Conservation (phyloP, 2,888 invertebrate genomes). For the Lamellibrachia satsuma region DNA sequence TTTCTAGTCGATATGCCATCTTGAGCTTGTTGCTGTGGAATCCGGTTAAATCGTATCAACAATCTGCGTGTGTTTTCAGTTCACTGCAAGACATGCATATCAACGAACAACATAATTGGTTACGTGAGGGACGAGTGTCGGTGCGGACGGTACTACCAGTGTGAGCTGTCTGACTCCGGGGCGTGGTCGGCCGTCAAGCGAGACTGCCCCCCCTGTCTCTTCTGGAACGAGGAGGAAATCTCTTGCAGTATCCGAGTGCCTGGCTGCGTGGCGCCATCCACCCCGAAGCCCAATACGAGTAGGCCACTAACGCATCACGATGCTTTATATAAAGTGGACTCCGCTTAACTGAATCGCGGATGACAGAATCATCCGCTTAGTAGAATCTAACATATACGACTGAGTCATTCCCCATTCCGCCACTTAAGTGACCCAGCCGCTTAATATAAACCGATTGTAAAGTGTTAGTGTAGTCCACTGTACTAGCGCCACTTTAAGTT, state of each 20-base stretch:
- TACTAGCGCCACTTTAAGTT: too few relatives aligned
- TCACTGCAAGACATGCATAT: conserved; percentile 18
- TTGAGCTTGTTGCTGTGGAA: too few relatives aligned
- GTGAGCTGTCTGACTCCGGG: neutral
- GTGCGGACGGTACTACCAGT: conserved; percentile 23
- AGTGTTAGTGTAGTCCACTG: too few relatives aligned
- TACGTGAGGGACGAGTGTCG: neutral
- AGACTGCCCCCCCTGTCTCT: neutral
- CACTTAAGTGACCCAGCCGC: too few relatives aligned
- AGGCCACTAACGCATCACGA: neutral
- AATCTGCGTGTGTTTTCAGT: neutral
- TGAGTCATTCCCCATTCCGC: too few relatives aligned
- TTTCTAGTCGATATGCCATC: too few relatives aligned
- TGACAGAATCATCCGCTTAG: too few relatives aligned
- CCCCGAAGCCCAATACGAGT: neutral
- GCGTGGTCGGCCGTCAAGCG: neutral
- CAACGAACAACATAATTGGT: neutral
- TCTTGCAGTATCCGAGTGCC: conserved; percentile 1
- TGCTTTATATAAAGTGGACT: too few relatives aligned
- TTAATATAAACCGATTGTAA: too few relatives aligned
- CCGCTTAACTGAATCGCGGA: too few relatives aligned
- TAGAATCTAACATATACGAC: too few relatives aligned
- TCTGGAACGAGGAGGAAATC: neutral
- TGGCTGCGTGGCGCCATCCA: neutral
- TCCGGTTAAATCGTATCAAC: neutral